These are phyloP conservation scores for Amazona guildingii DNA, from an alignment of 2,113 vertebrate genomes.

Conservation along the genomic window DNA sequence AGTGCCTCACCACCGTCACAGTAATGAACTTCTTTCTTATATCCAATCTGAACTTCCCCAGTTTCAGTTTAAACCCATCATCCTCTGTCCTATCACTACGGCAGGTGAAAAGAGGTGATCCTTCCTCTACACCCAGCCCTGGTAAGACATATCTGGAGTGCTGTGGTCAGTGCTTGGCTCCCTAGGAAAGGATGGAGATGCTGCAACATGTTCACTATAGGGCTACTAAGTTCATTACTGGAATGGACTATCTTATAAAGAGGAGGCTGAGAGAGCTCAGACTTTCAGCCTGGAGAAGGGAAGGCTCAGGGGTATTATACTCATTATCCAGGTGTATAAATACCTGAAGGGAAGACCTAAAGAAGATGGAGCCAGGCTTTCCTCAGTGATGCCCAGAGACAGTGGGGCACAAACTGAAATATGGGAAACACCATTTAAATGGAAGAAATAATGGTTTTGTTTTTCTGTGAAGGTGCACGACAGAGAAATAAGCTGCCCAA, in stretches of 20 bases:
- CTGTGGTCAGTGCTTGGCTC: neutral
- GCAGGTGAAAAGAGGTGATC: neutral
- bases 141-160: neutral
- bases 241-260: neutral
- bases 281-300: neutral
- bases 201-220: neutral
- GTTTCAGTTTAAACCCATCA: too few relatives aligned
- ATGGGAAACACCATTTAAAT: neutral
- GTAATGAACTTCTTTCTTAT: too few relatives aligned
- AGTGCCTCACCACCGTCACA: too few relatives aligned
- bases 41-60: too few relatives aligned
- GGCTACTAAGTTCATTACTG: neutral
- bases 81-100: too few relatives aligned
- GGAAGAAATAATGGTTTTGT: neutral
- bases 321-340: neutral
- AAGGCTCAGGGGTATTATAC: neutral
- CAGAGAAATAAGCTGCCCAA: neutral
- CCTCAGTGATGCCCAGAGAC: neutral
- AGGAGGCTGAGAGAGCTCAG: neutral
- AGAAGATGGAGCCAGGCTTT: neutral
- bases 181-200: neutral
- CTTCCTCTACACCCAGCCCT: neutral
- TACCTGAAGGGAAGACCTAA: neutral
- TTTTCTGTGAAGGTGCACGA: neutral
- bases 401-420: accelerated